Evolutionary conservation across 2,797 vertebrate species (phyloP).

Genomic region (Bradypus variegatus): DNA sequence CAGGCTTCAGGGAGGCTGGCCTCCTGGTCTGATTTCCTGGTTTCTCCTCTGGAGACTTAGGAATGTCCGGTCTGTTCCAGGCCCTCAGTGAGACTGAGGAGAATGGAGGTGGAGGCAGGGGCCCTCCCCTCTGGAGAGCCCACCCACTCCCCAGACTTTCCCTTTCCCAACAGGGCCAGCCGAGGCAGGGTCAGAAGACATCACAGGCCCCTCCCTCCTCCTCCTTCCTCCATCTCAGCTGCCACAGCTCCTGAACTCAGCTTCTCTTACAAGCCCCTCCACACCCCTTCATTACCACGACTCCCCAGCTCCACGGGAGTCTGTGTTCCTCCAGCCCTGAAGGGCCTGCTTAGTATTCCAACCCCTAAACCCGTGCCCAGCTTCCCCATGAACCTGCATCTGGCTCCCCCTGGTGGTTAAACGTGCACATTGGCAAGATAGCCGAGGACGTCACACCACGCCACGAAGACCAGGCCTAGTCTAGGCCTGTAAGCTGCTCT

Average conservation of each 20-base stretch:
- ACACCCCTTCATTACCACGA: background rate
- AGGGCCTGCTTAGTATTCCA: background rate
- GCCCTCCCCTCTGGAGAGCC: background rate
- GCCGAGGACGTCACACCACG: too few species aligned
- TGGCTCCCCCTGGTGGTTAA: conserved; percentile 48
- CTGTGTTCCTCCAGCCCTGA: background rate
- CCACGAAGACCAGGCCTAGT: background rate
- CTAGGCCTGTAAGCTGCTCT: background rate
- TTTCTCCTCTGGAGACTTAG: conserved; percentile 46
- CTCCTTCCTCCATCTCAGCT: background rate
- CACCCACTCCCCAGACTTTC: conserved; percentile 14
- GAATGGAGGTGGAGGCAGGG: background rate
- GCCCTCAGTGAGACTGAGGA: background rate
- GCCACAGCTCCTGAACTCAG: background rate
- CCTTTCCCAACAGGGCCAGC: background rate
- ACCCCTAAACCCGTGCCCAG: background rate
- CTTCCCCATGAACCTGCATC: background rate
- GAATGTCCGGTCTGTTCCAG: conserved; percentile 52
- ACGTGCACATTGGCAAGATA: background rate
- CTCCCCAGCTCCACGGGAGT: background rate
- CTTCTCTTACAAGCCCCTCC: background rate
- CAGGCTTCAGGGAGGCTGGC: background rate
- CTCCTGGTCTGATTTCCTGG: conserved; percentile 35
- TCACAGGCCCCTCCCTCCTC: background rate
- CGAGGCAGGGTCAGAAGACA: background rate